Conservation (phyloP, 2,888 invertebrate genomes). For the Aromia moschata region DNA sequence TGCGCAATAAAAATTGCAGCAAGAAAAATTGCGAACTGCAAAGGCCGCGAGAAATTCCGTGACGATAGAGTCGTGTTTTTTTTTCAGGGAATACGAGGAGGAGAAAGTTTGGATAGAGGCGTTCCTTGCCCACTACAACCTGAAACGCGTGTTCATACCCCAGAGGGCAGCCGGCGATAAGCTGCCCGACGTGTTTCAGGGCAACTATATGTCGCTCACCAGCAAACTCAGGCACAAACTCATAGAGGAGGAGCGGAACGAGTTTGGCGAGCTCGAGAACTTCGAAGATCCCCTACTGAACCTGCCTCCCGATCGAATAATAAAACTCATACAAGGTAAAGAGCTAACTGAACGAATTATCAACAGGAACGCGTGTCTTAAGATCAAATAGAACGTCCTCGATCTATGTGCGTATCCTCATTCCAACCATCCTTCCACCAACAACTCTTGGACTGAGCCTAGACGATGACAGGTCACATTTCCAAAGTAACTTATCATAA, state of each 20-base stretch:
- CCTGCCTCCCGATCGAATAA: conserved; percentile 31
- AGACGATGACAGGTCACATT: too few species aligned
- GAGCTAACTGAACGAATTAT: too few species aligned
- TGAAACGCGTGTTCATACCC: conserved; percentile 60
- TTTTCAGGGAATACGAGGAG: conserved; percentile 51
- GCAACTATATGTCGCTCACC: conserved; percentile 56
- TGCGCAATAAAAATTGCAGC: too few species aligned
- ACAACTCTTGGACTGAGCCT: too few species aligned
- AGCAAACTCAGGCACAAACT: conserved; percentile 33
- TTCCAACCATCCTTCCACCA: too few species aligned
- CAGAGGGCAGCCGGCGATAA: conserved; percentile 54
- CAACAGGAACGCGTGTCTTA: too few species aligned
- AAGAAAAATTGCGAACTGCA: too few species aligned
- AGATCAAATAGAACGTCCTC: too few species aligned
- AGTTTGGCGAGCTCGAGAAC: conserved; percentile 6
- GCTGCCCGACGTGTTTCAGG: conserved; percentile 51
- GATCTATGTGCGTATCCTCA: too few species aligned
- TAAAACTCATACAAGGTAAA: conserved; percentile 23
- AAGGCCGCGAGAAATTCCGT: neutral
- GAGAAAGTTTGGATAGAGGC: conserved; percentile 57
- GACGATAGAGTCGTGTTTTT: neutral
- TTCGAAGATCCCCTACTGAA: conserved; percentile 30
- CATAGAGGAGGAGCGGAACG: neutral
- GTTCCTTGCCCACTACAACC: conserved; percentile 58
- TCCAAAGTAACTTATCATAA: too few species aligned